Evolutionary conservation across 1,140 invertebrate genomes (phyloP), one percentile per base, ranked within the genome.

Genomic region (Physella acuta): DNA sequence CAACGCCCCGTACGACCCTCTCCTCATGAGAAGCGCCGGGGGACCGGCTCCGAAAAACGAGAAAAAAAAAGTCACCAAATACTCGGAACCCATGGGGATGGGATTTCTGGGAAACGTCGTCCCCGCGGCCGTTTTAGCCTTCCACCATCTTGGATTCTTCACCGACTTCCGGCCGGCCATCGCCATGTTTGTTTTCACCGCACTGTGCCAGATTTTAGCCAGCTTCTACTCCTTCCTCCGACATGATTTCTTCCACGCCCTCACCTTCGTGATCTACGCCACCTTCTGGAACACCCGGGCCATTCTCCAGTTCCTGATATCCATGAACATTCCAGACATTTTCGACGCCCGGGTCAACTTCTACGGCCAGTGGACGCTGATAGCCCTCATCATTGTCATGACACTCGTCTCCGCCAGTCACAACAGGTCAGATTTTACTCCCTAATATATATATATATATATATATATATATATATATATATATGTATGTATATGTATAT

Each of bases 31-130:
- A 67, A 73, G 70, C 17, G 70, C 71, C 2, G 71, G 56, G 11
- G 51, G 67, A 20, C 44, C 58, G 20, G 68, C 75, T 3, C 68
- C 73, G 26, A 73, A 65, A 58, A 73, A 76, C 39, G 78, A 80
- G 62, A 73, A 72, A n/a, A 77, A 71, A 67, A 80, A 80, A 65
- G 75, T 77, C 65, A 77, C 78, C 1, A 76, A 77, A 33, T 80
- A 80, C 61, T 76, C 74, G 3, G 78, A 80, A 53, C 78, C 78
- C 16, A 78, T 78, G 75, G 78, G 77, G 26, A 73, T 80, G 72
- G 78, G 78, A 16, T 80, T 77, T 62, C 71, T 78, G 26, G 78
- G 77, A 28, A 80, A 74, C 63, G 74, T 77, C 0, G 72, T 80
- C 16, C 78, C 78, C 3, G 72, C 75, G 14, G 56, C 68, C 0